Evolutionary conservation across 1,140 invertebrate genomes (phyloP), one percentile per base, ranked within the genome.

Genomic region (Drosophila saltans): DNA sequence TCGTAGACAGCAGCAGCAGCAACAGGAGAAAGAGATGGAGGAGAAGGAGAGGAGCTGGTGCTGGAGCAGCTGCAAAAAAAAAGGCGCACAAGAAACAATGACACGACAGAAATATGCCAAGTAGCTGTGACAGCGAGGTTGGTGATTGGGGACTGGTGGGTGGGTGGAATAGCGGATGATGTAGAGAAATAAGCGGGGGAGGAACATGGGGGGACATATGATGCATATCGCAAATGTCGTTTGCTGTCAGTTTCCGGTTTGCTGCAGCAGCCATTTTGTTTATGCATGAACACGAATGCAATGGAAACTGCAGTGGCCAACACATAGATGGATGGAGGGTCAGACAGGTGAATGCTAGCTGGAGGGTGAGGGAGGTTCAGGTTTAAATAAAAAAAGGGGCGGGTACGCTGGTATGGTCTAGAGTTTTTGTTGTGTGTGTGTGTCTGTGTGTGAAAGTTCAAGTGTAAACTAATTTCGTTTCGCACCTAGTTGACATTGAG

Each of bases 211-310:
- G 65, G 66, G 72, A 78, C 80, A 83, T 83, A 89, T 88, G 84
- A 88, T 88, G 84, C 80, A 88, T 88, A 89, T 88, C 80, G 84
- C 80, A 88, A 88, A 89, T 89, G 84, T 88, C 83, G 83, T 86
- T 86, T 88, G 83, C 83, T 81, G 83, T 86, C 83, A 86, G 83
- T 86, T 86, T 86, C 83, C 83, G 80, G 67, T 88, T 60, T 84
- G 80, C 80, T 89, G 83, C 84, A 86, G 82, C 82, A 88, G 79
- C 79, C 83, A 86, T 86, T 86, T 86, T 86, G 83, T 82, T 88
- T 88, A 86, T 86, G 82, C 82, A 86, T 86, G 82, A 88, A 82
- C 82, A 86, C 82, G 82, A 88, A 80, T 81, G 73, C 83, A 55
- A 79, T 43, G 75, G 72, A 60, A 59, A 75, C 80, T 69, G 65